phyloP scores from a whole-genome alignment of 2,113 vertebrate genomes.

The Oreochromis niloticus region DNA sequence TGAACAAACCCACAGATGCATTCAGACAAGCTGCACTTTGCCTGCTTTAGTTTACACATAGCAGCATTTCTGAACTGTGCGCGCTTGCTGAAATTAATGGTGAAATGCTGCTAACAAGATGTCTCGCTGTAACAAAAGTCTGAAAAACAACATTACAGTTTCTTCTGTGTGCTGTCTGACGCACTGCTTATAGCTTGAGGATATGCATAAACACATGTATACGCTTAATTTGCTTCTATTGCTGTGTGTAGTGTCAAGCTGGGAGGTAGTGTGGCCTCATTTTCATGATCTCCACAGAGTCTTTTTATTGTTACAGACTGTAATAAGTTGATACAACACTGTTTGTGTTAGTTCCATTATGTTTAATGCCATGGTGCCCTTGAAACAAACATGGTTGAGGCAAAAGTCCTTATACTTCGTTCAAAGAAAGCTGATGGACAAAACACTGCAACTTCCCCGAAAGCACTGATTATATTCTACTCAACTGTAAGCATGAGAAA shows the following conservation, averaged over 20 bases:
- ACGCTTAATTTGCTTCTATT: not conserved
- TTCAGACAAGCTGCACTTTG: not conserved
- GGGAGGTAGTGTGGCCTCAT: not conserved
- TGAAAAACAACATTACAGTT: not conserved
- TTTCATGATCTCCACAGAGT: not conserved
- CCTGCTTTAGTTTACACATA: not conserved
- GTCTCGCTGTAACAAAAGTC: not conserved
- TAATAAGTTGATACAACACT: not conserved
- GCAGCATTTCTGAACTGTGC: not conserved
- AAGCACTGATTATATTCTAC: not conserved
- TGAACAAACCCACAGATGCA: slow-evolving; percentile 6
- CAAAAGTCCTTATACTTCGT: not conserved
- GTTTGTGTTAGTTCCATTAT: not conserved
- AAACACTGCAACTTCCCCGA: not conserved
- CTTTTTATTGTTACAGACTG: not conserved
- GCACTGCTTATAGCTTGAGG: not conserved
- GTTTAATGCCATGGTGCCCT: not conserved
- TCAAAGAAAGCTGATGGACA: not conserved
- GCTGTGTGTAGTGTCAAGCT: not conserved
- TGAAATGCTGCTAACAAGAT: not conserved
- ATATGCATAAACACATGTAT: not conserved
- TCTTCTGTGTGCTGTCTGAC: not conserved
- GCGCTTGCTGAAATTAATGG: not conserved
- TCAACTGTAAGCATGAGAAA: not conserved
- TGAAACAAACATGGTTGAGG: not conserved